Conservation (phyloP, 92 coral and sea anemone genomes). For the Actinostola sp. region DNA sequence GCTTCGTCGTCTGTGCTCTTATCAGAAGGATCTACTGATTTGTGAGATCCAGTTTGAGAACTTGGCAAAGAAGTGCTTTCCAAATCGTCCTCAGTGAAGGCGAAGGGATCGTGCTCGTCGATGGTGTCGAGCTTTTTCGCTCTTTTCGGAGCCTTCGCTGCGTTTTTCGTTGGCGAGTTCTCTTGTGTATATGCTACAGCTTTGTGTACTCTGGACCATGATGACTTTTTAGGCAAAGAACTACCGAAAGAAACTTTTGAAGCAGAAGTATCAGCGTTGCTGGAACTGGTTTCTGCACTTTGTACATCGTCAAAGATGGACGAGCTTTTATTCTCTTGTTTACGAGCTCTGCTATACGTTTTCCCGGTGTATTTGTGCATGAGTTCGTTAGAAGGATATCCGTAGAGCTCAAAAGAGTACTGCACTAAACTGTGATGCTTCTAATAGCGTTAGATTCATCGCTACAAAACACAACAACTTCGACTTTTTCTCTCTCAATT, state of each 20-base stretch:
- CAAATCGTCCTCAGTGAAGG: conserved; percentile 79
- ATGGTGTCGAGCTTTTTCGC: conserved; percentile 49
- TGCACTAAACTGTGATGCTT: background rate
- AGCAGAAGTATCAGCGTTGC: conserved; percentile 1
- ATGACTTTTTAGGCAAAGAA: conserved; percentile 60
- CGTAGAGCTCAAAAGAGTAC: background rate
- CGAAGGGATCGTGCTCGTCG: conserved; percentile 82
- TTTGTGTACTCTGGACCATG: conserved; percentile 79
- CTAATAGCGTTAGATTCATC: conserved; percentile 6
- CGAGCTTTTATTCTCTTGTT: conserved; percentile 58
- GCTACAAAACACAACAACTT: background rate
- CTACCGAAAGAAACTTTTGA: conserved; percentile 33
- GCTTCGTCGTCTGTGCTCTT: conserved; percentile 98
- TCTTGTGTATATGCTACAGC: conserved; percentile 48
- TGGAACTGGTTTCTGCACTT: conserved; percentile 41
- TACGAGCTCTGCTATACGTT: conserved; percentile 72
- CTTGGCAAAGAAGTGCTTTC: conserved; percentile 11
- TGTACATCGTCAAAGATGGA: conserved; percentile 77
- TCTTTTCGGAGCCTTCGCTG: conserved; percentile 29
- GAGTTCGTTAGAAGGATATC: conserved; percentile 49
- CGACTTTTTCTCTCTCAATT: conserved; percentile 9
- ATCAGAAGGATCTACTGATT: conserved; percentile 48
- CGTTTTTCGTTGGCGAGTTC: conserved; percentile 34
- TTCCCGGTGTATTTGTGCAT: conserved; percentile 86
- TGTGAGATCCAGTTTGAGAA: conserved; percentile 14